Base-by-base conservation (phyloP, 2,113 vertebrate genomes). In the Tetrax tetrax region DNA sequence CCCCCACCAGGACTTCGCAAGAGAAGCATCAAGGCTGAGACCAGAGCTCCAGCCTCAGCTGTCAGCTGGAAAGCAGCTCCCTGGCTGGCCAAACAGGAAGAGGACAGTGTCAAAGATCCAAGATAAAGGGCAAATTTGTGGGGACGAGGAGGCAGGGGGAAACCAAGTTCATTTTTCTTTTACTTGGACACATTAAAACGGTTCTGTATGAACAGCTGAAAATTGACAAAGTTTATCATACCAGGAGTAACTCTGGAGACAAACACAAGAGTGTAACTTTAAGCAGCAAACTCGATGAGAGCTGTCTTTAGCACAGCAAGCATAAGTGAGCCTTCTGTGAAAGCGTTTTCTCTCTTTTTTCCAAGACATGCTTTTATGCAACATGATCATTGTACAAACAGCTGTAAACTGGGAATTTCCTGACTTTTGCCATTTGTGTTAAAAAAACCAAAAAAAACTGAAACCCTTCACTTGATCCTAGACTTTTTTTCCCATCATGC, bases 381-480 rank as follows among this genome's bases (percentile, higher is more conserved):
- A 92, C 87, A 72, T 0, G 57, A 91, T 68, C 89, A 33, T 79
- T 95, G 78, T 43, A 91, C 87, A 90, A 96, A 92, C 86, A 95
- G 94, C 94, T 95, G 83, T 76, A 95, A 89, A 96, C 57, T 83
- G 93, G 96, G 96, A 97, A 96, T 80, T 97, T 96, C 96, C 96
- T 96, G 92, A 94, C 96, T 96, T 96, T 92, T 95, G 89, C 90
- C 96, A 95, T 82, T 90, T 78, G 22, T 79, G 38, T 60, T 21
- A 69, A 87, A 90, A 64, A 47, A 83, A 19, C 9, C n/a, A n/a
- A n/a, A 38, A 38, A 38, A 38, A 38, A 38, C 4, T 20, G 31
- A 95, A 97, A 81, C 37, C 70, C 88, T 92, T 83, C 90, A 80
- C 79, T 97, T 65, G 37, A 92, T 89, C 90, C 43, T 27, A 21